Evolutionary conservation across 1,140 invertebrate species (phyloP), one percentile per base, ranked within the genome.

Genomic region (Procambarus virginalis): DNA sequence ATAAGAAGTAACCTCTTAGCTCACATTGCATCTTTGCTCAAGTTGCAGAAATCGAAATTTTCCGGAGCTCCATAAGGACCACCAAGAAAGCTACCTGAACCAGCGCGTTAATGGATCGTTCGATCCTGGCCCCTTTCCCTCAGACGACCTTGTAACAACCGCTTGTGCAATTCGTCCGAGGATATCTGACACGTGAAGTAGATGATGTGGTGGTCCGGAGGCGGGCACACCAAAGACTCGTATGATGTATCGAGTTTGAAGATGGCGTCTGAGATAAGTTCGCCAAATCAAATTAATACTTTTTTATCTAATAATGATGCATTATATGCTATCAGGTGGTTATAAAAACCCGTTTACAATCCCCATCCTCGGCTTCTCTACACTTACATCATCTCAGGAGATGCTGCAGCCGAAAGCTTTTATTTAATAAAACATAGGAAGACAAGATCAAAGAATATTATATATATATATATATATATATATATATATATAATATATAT

Each of bases 201-300:
- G n/a, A n/a, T n/a, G n/a, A n/a, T n/a, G n/a, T n/a, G n/a, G n/a
- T n/a, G n/a, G n/a, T n/a, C n/a, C 2, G 34, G 46, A n/a, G 81
- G 10, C 10, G 64, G 64, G 46, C 2, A 17, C 64, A 9, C n/a
- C 58, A 22, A 22, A 3, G 68, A n/a, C 68, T 20, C 6, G 17
- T 58, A 83, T 83, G 81, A 83, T 83, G 46, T 83, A 83, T 83
- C 45, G 64, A 70, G 81, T 83, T 83, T 83, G 81, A 83, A 83
- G 81, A 83, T 83, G 68, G 46, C n/a, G n/a, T 83, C 45, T 8
- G 64, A 83, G 81, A 83, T 83, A 83, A 83, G 81, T 12, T 46
- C 58, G 81, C 81, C 81, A 83, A 83, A 83, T 83, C 81, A 83
- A 83, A 83, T 83, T 83, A 83, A 55, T 83, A 70, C 81, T 82